phyloP scores from a whole-genome alignment of 2,888 invertebrate genomes.

The Helicoverpa assulta region DNA sequence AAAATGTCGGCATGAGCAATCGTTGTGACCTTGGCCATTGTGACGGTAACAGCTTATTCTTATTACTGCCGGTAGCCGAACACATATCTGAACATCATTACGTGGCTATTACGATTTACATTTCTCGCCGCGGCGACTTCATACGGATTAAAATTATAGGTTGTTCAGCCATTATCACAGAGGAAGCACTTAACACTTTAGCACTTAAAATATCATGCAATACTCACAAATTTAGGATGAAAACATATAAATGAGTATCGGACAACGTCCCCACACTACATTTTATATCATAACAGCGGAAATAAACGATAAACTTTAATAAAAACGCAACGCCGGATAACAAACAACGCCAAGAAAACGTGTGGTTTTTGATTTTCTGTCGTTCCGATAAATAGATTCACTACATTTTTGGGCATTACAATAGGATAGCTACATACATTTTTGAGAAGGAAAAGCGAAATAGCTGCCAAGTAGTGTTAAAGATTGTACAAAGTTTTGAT shows the following conservation, averaged over 20 bases:
- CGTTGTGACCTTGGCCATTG: conserved; percentile 65
- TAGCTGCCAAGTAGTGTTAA: conserved; percentile 6
- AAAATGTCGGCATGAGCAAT: conserved; percentile 62
- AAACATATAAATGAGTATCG: conserved; percentile 77
- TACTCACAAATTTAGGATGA: conserved; percentile 78
- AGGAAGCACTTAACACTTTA: conserved; percentile 36
- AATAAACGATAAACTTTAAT: conserved; percentile 80
- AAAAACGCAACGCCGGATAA: conserved; percentile 86
- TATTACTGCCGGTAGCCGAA: neutral
- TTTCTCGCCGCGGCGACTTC: conserved; percentile 51
- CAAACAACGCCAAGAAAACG: conserved; percentile 90
- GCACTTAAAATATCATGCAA: conserved; percentile 61
- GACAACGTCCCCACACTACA: conserved; percentile 77
- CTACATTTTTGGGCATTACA: conserved; percentile 32
- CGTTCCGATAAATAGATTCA: conserved; percentile 26
- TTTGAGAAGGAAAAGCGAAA: conserved; percentile 35
- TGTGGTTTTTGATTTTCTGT: conserved; percentile 81
- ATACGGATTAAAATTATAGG: conserved; percentile 71
- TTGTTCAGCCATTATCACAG: conserved; percentile 76
- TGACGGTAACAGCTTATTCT: conserved; percentile 32
- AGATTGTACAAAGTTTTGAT: neutral
- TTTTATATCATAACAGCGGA: conserved; percentile 81
- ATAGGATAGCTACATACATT: conserved; percentile 43
- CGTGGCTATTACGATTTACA: conserved; percentile 2
- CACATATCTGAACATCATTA: neutral